Percentiles rank a stretch among this genome's conserved stretches.
Evolutionary conservation across 2,797 vertebrate genomes (phyloP).

Genomic region (Masticophis lateralis): DNA sequence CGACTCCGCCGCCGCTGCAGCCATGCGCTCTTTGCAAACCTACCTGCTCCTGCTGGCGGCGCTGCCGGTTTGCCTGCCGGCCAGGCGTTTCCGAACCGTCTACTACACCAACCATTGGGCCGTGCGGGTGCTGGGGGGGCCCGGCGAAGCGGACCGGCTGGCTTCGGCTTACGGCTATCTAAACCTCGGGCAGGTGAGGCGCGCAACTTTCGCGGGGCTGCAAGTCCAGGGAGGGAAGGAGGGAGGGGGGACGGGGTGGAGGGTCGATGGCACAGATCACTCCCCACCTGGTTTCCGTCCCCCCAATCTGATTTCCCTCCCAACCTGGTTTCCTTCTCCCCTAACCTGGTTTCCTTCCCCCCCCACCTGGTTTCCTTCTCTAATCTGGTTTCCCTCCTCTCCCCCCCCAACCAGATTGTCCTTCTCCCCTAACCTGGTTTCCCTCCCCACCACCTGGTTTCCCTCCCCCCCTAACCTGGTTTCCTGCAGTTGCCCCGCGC

Average conservation of each 20-base stretch:
- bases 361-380: too few relatives aligned
- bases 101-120: conserved; percentile 92
- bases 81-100: conserved; percentile 64
- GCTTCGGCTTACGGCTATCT: conserved; percentile 83
- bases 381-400: not conserved
- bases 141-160: conserved; percentile 75
- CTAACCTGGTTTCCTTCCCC: too few relatives aligned
- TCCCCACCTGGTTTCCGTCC: too few relatives aligned
- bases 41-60: conserved; percentile 39
- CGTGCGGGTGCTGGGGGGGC: conserved; percentile 79
- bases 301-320: too few relatives aligned
- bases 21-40: conserved; percentile 45
- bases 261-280: not conserved
- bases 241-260: too few relatives aligned
- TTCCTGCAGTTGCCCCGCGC: too few relatives aligned
- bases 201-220: not conserved
- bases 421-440: not conserved
- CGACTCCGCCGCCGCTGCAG: not conserved
- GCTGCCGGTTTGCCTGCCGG: conserved; percentile 49
- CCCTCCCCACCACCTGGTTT: too few relatives aligned
- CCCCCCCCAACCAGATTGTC: too few relatives aligned
- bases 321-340: not conserved
- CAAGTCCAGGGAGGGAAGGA: not conserved
- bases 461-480: not conserved
- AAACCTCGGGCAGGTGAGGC: conserved; percentile 86